phyloP scores from a whole-genome alignment of 2,797 vertebrate species.

The Eulemur coronatus region DNA sequence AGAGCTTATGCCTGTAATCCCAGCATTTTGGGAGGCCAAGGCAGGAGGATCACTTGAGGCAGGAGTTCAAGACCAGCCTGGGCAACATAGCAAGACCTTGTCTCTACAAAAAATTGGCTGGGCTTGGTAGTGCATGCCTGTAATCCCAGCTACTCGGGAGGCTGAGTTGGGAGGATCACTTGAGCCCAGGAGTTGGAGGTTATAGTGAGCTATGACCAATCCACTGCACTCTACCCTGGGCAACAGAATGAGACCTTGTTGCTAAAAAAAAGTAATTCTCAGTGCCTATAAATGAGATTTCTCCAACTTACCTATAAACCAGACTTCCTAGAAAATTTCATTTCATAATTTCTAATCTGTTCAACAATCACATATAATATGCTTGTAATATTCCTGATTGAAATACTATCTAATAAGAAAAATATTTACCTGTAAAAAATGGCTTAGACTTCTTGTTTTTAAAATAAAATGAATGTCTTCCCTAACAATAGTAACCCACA shows the following conservation, averaged over 20 bases:
- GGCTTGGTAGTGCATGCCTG: background rate
- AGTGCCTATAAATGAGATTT: background rate
- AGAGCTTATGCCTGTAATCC: background rate
- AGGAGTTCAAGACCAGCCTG: background rate
- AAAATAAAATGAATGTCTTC: background rate
- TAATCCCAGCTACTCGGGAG: background rate
- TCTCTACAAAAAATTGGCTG: background rate
- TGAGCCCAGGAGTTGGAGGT: background rate
- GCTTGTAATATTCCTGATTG: background rate
- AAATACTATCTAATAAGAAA: background rate
- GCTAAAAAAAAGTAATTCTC: too few species aligned
- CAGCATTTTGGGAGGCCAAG: background rate
- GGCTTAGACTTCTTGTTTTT: background rate
- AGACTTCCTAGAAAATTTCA: background rate
- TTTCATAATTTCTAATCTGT: background rate
- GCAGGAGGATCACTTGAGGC: background rate
- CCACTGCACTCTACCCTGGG: too few species aligned
- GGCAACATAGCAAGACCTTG: background rate
- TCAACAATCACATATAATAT: background rate
- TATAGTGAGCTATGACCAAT: background rate
- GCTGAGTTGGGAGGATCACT: background rate
- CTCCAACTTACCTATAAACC: slow-evolving; percentile 1
- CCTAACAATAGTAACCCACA: background rate
- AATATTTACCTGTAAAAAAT: background rate
- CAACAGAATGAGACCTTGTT: too few species aligned